phyloP scores from a whole-genome alignment of 1,140 invertebrate species.

The Andrena cerasifolii region DNA sequence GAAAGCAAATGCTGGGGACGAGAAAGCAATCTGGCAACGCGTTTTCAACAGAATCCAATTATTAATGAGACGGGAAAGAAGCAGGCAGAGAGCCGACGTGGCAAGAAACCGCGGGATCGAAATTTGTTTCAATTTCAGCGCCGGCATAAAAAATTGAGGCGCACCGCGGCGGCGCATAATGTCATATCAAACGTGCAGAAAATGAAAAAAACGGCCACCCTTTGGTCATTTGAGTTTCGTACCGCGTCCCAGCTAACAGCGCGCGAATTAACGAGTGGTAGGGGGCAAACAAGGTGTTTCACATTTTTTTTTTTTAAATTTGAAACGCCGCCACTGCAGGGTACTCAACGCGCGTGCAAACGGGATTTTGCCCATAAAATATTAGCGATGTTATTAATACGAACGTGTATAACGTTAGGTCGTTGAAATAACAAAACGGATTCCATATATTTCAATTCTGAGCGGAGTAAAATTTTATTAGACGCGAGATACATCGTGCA shows the following conservation, averaged over 20 bases:
- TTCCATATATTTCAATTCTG: not conserved
- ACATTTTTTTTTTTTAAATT: not conserved
- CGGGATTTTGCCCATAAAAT: not conserved
- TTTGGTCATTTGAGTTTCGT: conserved; percentile 18
- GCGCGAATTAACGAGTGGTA: conserved; percentile 14
- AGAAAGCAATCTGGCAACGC: too few relatives aligned
- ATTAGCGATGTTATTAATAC: not conserved
- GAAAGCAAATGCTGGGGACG: too few relatives aligned
- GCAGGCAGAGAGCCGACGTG: not conserved
- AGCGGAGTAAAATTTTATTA: not conserved
- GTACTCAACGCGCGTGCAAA: not conserved
- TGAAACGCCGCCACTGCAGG: not conserved
- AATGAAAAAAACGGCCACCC: not conserved
- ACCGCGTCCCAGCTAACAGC: not conserved
- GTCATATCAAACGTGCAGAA: conserved; percentile 1
- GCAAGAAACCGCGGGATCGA: not conserved
- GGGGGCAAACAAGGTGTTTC: not conserved
- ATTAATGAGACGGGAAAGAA: not conserved
- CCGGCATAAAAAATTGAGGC: conserved; percentile 8
- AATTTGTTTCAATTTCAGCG: conserved; percentile 19
- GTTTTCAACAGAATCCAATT: not conserved
- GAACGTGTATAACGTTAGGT: not conserved
- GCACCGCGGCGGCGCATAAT: not conserved
- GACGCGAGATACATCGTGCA: not conserved
- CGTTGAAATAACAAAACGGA: not conserved